These are phyloP conservation scores for Idaea straminata DNA, from an alignment of 2,888 invertebrate genomes.

Conservation along the genomic window DNA sequence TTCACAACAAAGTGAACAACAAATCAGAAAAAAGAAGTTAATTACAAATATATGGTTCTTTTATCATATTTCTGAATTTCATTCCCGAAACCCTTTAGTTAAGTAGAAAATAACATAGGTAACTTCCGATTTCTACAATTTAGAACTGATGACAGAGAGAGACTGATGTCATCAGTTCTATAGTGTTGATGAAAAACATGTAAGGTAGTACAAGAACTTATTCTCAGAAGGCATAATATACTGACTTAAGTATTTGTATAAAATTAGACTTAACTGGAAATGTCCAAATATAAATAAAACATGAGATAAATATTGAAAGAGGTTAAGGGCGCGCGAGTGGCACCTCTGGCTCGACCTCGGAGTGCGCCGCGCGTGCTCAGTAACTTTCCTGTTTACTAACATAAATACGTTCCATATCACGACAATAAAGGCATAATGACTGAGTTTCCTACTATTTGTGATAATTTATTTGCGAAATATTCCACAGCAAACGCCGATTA, in stretches of 20 bases:
- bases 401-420: conserved; percentile 18
- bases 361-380: conserved; percentile 49
- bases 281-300: conserved; percentile 39
- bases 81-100: conserved; percentile 36
- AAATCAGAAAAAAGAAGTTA: conserved; percentile 65
- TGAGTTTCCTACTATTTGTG: background rate
- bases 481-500: background rate
- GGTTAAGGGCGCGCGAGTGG: conserved; percentile 57
- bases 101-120: background rate
- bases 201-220: background rate
- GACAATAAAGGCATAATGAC: background rate
- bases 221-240: background rate
- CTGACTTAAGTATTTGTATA: background rate
- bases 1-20: conserved; percentile 66
- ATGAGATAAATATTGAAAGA: conserved; percentile 55
- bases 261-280: conserved; percentile 29
- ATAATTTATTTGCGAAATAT: background rate
- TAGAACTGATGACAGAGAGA: no score
- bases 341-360: conserved; percentile 47
- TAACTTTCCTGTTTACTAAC: conserved; percentile 69
- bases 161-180: no score
- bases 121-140: no score
- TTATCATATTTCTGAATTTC: conserved; percentile 68
- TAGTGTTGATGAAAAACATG: no score
- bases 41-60: conserved; percentile 64